Percentiles rank a stretch among this genome's conserved stretches.
These are phyloP conservation scores for Malthinus seriepunctatus DNA, from an alignment of 2,888 invertebrate species.

Conservation along the genomic window DNA sequence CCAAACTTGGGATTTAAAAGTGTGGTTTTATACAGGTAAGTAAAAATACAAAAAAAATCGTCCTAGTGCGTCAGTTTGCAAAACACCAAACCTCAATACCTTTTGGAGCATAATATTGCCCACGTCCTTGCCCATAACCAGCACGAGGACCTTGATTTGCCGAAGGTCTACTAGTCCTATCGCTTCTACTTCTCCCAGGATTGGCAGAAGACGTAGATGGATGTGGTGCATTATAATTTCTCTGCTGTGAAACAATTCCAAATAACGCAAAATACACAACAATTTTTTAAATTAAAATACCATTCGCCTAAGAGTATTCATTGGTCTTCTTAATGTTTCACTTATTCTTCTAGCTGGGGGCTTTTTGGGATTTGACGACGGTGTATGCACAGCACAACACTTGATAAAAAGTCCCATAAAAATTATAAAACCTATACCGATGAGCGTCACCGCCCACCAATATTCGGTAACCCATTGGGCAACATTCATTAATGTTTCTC, in stretches of 20 bases:
- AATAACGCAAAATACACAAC: background rate
- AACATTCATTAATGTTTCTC: conserved; percentile 83
- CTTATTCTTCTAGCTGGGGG: conserved; percentile 92
- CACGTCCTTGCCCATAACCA: conserved; percentile 72
- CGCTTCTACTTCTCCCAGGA: conserved; percentile 48
- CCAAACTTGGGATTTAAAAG: no score
- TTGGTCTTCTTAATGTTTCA: conserved; percentile 87
- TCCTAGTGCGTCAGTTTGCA: background rate
- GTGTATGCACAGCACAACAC: conserved; percentile 99
- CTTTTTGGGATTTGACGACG: conserved; percentile 97
- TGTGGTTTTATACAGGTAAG: no score
- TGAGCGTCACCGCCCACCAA: conserved; percentile 94
- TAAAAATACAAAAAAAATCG: conserved; percentile 1
- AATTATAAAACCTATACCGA: conserved; percentile 88
- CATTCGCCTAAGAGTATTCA: conserved; percentile 90
- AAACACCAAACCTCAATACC: conserved; percentile 52
- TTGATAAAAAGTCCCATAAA: conserved; percentile 99
- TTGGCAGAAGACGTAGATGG: conserved; percentile 43
- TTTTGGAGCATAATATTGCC: conserved; percentile 75
- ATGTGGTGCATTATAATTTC: conserved; percentile 38
- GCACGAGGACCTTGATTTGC: conserved; percentile 63
- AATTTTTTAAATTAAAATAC: conserved; percentile 53
- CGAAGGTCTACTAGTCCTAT: conserved; percentile 51
- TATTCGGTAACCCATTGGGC: conserved; percentile 93
- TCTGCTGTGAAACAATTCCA: conserved; percentile 1